Conservation (phyloP, 2,888 invertebrate genomes). For the Cheilosia scutellata region DNA sequence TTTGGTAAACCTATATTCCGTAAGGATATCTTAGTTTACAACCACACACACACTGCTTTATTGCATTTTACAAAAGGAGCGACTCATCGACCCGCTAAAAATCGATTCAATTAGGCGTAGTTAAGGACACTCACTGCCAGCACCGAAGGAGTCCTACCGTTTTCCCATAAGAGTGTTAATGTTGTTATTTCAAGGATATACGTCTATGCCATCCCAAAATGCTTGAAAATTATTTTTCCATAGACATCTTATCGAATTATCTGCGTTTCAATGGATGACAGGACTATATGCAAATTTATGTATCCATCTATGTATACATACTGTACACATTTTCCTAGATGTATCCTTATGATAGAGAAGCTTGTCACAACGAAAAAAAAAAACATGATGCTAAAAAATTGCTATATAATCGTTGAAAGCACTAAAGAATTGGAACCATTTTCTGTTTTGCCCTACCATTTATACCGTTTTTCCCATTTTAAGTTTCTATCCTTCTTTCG, state of each 20-base stretch:
- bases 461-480: slow-evolving; percentile 10
- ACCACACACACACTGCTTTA: slow-evolving; percentile 45
- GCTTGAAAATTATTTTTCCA: slow-evolving; percentile 69
- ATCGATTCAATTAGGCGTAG: slow-evolving; percentile 67
- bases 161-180: slow-evolving; percentile 42
- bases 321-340: slow-evolving; percentile 5
- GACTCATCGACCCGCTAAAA: slow-evolving; percentile 52
- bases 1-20: slow-evolving; percentile 49
- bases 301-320: slow-evolving; percentile 17
- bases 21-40: slow-evolving; percentile 27
- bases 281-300: slow-evolving; percentile 45
- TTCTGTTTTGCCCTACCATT: slow-evolving; percentile 35
- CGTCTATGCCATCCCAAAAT: slow-evolving; percentile 41
- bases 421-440: slow-evolving; percentile 67
- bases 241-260: slow-evolving; percentile 71
- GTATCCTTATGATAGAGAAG: slow-evolving; percentile 47
- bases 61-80: slow-evolving; percentile 52
- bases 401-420: slow-evolving; percentile 67
- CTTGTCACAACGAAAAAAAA: background rate
- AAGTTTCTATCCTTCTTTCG: slow-evolving; percentile 38
- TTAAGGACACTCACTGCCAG: slow-evolving; percentile 59
- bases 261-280: slow-evolving; percentile 57
- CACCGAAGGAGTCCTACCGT: slow-evolving; percentile 17
- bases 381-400: slow-evolving; percentile 47
- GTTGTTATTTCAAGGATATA: slow-evolving; percentile 45